Percentiles rank a stretch among this genome's conserved stretches.
These are phyloP conservation scores for Microtus montanus DNA, from an alignment of 2,113 vertebrate species.

Conservation along the genomic window DNA sequence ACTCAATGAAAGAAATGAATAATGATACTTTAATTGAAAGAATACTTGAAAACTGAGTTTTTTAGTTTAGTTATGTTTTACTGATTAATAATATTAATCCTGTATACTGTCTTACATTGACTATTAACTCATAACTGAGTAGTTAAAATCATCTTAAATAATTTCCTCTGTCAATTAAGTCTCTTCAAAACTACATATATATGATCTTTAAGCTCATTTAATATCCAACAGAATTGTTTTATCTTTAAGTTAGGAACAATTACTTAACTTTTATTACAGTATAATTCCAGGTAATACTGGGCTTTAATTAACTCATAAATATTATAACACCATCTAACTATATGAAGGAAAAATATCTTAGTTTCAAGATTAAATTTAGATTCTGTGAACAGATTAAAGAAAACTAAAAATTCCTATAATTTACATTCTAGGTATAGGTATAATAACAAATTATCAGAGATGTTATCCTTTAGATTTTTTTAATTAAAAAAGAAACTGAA, in stretches of 20 bases:
- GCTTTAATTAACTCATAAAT: slow-evolving; percentile 4
- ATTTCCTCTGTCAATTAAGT: slow-evolving; percentile 24
- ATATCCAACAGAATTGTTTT: slow-evolving; percentile 24
- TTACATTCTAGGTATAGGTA: not conserved
- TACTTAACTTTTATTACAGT: slow-evolving; percentile 36
- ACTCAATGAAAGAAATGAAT: not conserved
- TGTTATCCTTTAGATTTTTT: slow-evolving; percentile 19
- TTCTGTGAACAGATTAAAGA: not conserved
- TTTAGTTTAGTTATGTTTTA: not conserved
- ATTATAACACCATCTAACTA: not conserved
- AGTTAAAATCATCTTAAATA: slow-evolving; percentile 46
- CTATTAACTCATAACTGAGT: not conserved
- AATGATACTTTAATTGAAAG: slow-evolving; percentile 4
- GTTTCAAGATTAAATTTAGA: slow-evolving; percentile 44
- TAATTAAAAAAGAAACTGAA: slow-evolving; percentile 42
- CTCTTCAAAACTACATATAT: not conserved
- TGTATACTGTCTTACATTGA: not conserved
- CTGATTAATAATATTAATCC: not conserved
- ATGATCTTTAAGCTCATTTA: slow-evolving; percentile 44
- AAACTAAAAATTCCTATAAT: slow-evolving; percentile 18
- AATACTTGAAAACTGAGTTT: not conserved
- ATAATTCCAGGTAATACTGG: not conserved
- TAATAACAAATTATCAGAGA: slow-evolving; percentile 42
- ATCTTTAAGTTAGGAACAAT: slow-evolving; percentile 1
- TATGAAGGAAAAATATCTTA: slow-evolving; percentile 29